Percentiles rank a stretch among this genome's conserved stretches.
Evolutionary conservation across 1,140 invertebrate genomes (phyloP).

Genomic region (Drosophila neocordata): DNA sequence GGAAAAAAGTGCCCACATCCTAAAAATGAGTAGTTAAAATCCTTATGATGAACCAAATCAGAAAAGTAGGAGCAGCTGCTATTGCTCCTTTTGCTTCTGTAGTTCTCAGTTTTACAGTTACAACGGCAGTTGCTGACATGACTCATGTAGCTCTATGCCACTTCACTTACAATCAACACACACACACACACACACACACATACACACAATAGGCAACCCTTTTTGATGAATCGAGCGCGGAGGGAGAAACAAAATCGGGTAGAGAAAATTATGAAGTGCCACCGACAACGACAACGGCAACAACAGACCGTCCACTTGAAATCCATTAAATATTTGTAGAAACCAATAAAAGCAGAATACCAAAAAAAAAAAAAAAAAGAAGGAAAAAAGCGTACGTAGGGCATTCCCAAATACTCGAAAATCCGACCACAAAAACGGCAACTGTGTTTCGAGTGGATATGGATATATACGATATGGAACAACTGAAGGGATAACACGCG

Average conservation of each 20-base stretch:
- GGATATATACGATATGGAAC: constrained; percentile 17
- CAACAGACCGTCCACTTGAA: constrained; percentile 75
- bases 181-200: neutral
- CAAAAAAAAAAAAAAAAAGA: neutral
- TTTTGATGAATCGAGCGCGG: constrained; percentile 26
- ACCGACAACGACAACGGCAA: constrained; percentile 34
- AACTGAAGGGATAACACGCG: constrained; percentile 66
- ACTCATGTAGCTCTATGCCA: constrained; percentile 47
- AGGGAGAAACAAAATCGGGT: neutral
- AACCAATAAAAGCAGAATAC: constrained; percentile 76
- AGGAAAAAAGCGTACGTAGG: constrained; percentile 23
- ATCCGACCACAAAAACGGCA: constrained; percentile 70
- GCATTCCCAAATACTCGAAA: constrained; percentile 12
- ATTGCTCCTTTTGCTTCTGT: constrained; percentile 34
- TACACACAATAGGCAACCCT: constrained; percentile 49
- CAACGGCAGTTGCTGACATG: constrained; percentile 41
- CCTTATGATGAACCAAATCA: neutral
- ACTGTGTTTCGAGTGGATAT: constrained; percentile 58
- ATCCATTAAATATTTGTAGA: constrained; percentile 82
- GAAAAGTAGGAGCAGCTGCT: constrained; percentile 4
- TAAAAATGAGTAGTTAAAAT: neutral
- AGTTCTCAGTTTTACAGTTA: constrained; percentile 33
- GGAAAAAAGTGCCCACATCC: neutral
- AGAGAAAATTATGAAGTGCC: constrained; percentile 73
- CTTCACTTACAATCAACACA: constrained; percentile 33